Percentiles rank a stretch among this genome's conserved stretches.
phyloP scores from a whole-genome alignment of 92 coral and sea anemone species.

The Phenganax stokvisi region DNA sequence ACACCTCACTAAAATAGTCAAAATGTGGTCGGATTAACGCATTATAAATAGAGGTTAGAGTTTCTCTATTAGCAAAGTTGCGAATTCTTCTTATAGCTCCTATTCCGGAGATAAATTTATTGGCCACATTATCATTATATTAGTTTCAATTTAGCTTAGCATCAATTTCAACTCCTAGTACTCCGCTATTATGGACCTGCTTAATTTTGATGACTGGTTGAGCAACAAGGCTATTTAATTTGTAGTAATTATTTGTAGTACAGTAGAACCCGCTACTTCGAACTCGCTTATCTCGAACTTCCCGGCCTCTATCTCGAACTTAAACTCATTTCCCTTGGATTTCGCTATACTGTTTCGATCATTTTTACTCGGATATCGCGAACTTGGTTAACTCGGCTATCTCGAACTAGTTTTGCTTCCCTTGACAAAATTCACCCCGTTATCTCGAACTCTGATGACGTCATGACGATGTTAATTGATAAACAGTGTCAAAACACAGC shows the following conservation, averaged over 20 bases:
- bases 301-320: too few species aligned
- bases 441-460: too few species aligned
- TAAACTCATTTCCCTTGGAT: too few species aligned
- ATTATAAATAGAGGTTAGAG: conserved; percentile 40
- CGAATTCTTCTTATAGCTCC: conserved; percentile 43
- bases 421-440: too few species aligned
- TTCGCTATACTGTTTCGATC: too few species aligned
- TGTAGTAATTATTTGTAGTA: not conserved
- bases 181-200: conserved; percentile 18
- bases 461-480: too few species aligned
- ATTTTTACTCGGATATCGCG: too few species aligned
- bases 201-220: conserved; percentile 14
- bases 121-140: conserved; percentile 32
- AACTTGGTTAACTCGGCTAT: too few species aligned
- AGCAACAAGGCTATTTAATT: conserved; percentile 2
- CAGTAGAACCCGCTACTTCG: too few species aligned
- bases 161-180: conserved; percentile 51
- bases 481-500: too few species aligned
- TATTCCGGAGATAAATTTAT: conserved; percentile 41
- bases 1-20: conserved; percentile 56
- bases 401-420: too few species aligned
- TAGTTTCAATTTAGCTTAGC: conserved; percentile 40
- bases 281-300: too few species aligned
- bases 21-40: conserved; percentile 50
- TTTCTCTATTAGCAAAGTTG: conserved; percentile 26